phyloP scores from a whole-genome alignment of 2,113 vertebrate genomes.

The Oenanthe oenanthe region DNA sequence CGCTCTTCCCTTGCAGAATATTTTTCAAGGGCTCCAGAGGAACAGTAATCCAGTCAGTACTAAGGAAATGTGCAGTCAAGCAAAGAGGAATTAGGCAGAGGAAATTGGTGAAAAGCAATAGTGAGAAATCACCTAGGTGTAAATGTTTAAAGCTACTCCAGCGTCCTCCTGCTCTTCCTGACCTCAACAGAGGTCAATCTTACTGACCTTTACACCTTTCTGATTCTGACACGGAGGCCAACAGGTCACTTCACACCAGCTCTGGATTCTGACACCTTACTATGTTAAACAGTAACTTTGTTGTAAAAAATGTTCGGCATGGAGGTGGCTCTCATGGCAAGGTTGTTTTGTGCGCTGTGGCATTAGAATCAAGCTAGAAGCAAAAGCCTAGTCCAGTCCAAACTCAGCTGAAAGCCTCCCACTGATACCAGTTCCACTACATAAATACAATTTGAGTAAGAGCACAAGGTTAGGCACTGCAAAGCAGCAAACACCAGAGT shows the following conservation, averaged over 20 bases:
- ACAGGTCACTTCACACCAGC: neutral
- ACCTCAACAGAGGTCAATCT: neutral
- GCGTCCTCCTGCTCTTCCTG: neutral
- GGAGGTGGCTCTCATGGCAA: neutral
- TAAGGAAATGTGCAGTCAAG: neutral
- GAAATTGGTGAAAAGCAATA: neutral
- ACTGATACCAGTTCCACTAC: neutral
- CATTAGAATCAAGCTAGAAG: neutral
- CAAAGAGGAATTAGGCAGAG: neutral
- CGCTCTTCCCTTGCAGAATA: neutral
- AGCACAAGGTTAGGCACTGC: neutral
- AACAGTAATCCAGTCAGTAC: neutral
- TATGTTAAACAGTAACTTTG: neutral
- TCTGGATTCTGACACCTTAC: neutral
- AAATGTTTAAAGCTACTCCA: neutral
- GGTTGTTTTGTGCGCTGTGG: neutral
- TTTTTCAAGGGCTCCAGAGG: neutral
- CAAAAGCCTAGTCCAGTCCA: neutral
- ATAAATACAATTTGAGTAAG: neutral
- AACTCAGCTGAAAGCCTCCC: neutral
- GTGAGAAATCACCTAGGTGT: neutral
- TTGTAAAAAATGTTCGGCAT: neutral
- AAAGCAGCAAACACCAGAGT: conserved; percentile 39
- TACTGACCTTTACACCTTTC: neutral
- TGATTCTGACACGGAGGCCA: neutral